Evolutionary conservation across 2,113 vertebrate species (phyloP).

Genomic region (Salvator merianae): DNA sequence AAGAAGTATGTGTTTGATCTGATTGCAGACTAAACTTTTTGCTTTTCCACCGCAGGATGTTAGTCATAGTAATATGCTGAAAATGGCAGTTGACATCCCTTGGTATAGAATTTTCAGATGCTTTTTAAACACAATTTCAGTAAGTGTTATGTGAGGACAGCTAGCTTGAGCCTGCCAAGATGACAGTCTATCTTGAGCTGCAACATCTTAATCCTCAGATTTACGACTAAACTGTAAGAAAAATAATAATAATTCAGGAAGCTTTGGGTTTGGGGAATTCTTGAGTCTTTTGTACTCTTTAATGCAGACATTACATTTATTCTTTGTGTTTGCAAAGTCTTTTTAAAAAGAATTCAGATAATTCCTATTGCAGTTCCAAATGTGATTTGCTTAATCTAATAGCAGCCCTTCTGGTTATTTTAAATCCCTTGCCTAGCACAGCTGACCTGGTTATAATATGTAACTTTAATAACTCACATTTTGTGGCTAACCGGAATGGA

Average conservation of each 20-base stretch:
- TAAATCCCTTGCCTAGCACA: slow-evolving; percentile 48
- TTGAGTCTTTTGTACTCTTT: slow-evolving; percentile 37
- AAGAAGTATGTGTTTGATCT: slow-evolving; percentile 42
- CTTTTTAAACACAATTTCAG: background rate
- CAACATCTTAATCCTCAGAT: slow-evolving; percentile 22
- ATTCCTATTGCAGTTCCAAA: slow-evolving; percentile 50
- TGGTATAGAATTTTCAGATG: slow-evolving; percentile 27
- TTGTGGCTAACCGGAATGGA: slow-evolving; percentile 52
- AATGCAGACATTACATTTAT: slow-evolving; percentile 38
- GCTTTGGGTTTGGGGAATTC: slow-evolving; percentile 23
- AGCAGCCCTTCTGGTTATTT: slow-evolving; percentile 39
- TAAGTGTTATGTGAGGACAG: background rate
- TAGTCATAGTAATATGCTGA: slow-evolving; percentile 24
- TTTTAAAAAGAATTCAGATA: slow-evolving; percentile 3
- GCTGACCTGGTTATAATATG: slow-evolving; percentile 54
- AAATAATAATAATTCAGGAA: slow-evolving; percentile 39
- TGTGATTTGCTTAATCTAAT: slow-evolving; percentile 54
- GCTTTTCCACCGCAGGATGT: slow-evolving; percentile 30
- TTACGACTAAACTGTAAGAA: slow-evolving; percentile 25
- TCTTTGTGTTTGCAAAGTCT: slow-evolving; percentile 8
- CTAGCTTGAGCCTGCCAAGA: slow-evolving; percentile 24
- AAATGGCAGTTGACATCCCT: slow-evolving; percentile 23
- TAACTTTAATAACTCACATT: slow-evolving; percentile 57
- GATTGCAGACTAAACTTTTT: slow-evolving; percentile 61
- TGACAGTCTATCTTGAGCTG: slow-evolving; percentile 6